A percentile compares a stretch with the other conserved stretches of the same genome.
Evolutionary conservation across 2,797 vertebrate species (phyloP).

Genomic region (Gymnocypris eckloni): DNA sequence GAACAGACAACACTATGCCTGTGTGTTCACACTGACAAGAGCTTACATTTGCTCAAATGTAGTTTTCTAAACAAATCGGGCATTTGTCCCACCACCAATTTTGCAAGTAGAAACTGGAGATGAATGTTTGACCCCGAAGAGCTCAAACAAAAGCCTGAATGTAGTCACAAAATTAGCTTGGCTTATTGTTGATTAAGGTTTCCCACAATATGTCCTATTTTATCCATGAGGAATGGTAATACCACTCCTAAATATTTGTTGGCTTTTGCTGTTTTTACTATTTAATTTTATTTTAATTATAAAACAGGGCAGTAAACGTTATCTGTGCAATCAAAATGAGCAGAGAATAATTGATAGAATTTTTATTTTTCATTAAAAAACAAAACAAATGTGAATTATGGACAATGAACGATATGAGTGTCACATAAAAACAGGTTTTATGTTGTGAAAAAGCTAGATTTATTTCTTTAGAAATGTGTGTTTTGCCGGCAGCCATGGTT

Average conservation of each 20-base stretch:
- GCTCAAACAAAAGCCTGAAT: background rate
- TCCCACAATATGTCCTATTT: background rate
- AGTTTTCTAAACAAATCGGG: conserved; percentile 27
- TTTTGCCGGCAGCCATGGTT: background rate
- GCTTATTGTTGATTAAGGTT: background rate
- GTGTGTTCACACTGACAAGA: conserved; percentile 26
- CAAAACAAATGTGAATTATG: background rate
- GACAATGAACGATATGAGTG: background rate
- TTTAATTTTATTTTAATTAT: background rate
- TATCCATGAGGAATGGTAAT: background rate
- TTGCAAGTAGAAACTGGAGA: background rate
- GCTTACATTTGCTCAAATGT: conserved; percentile 27
- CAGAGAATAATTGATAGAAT: background rate
- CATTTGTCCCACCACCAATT: background rate
- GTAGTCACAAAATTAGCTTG: background rate
- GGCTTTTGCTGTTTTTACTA: background rate
- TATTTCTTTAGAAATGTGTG: background rate
- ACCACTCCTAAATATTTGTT: background rate
- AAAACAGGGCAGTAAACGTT: background rate
- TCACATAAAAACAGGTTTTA: too few species aligned
- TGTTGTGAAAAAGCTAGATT: background rate
- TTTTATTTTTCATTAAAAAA: background rate
- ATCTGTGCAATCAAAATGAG: background rate
- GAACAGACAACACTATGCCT: conserved; percentile 16
- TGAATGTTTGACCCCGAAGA: background rate